phyloP scores from a whole-genome alignment of 2,797 vertebrate species.

The Onychomys leucogaster region DNA sequence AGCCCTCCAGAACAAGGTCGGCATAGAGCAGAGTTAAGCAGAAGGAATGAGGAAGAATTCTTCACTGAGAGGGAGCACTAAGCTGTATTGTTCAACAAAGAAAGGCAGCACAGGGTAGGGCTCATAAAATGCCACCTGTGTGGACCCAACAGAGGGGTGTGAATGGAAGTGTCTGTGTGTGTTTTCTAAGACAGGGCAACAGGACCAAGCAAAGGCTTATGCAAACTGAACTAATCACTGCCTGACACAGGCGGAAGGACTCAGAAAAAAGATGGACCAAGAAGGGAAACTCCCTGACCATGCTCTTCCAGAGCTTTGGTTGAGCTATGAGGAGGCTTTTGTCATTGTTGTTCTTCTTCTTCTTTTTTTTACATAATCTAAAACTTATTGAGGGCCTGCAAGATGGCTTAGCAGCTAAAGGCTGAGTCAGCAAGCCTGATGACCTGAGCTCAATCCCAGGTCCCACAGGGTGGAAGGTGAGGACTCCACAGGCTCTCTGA shows the following conservation, averaged over 20 bases:
- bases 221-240: neutral
- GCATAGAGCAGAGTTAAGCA: constrained; percentile 23
- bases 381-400: neutral
- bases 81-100: neutral
- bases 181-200: constrained; percentile 38
- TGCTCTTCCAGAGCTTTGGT: neutral
- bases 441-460: neutral
- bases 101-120: neutral
- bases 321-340: neutral
- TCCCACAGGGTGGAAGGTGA: neutral
- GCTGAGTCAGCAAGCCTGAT: neutral
- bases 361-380: neutral
- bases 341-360: neutral
- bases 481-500: neutral
- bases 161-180: neutral
- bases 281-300: neutral
- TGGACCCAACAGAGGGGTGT: neutral
- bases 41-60: constrained; percentile 53
- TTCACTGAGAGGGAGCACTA: neutral
- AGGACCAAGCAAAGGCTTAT: neutral
- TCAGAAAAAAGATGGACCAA: neutral
- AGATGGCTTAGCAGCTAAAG: neutral
- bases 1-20: neutral
- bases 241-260: neutral
- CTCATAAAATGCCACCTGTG: neutral